Conservation (phyloP, 2,797 vertebrate genomes). For the Odontamblyopus rebecca region DNA sequence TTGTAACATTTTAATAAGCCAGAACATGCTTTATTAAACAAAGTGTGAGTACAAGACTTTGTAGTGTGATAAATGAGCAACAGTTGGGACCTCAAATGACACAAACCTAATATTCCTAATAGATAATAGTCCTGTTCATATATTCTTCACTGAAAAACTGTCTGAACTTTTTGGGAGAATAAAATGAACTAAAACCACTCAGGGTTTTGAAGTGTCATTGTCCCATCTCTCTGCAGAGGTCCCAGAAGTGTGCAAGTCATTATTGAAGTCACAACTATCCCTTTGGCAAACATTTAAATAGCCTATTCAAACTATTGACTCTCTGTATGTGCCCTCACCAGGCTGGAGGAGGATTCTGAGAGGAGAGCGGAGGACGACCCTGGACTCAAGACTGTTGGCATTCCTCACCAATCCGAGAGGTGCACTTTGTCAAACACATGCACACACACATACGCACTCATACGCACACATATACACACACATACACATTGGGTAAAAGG, state of each 20-base stretch:
- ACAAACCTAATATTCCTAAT: too few species aligned
- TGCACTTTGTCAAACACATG: slow-evolving; percentile 65
- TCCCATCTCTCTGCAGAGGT: not conserved
- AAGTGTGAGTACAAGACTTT: too few species aligned
- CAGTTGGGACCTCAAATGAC: too few species aligned
- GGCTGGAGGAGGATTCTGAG: slow-evolving; percentile 21
- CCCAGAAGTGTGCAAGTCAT: not conserved
- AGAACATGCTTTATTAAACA: too few species aligned
- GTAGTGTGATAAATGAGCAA: too few species aligned
- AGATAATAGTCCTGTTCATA: too few species aligned
- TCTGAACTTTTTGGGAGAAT: too few species aligned
- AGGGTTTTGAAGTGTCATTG: not conserved
- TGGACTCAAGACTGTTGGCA: slow-evolving; percentile 42
- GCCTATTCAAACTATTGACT: slow-evolving; percentile 27
- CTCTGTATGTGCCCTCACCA: slow-evolving; percentile 11
- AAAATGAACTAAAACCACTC: not conserved
- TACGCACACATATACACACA: too few species aligned
- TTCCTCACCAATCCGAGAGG: slow-evolving; percentile 74
- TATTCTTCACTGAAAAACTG: too few species aligned
- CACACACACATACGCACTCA: too few species aligned
- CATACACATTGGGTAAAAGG: slow-evolving; percentile 20
- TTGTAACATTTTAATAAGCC: too few species aligned
- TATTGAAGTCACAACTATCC: slow-evolving; percentile 17
- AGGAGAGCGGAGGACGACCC: slow-evolving; percentile 6
- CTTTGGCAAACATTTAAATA: slow-evolving; percentile 21